Evolutionary conservation across 1,140 invertebrate genomes (phyloP), one percentile per base, ranked within the genome.

Genomic region (Telenomus remus): DNA sequence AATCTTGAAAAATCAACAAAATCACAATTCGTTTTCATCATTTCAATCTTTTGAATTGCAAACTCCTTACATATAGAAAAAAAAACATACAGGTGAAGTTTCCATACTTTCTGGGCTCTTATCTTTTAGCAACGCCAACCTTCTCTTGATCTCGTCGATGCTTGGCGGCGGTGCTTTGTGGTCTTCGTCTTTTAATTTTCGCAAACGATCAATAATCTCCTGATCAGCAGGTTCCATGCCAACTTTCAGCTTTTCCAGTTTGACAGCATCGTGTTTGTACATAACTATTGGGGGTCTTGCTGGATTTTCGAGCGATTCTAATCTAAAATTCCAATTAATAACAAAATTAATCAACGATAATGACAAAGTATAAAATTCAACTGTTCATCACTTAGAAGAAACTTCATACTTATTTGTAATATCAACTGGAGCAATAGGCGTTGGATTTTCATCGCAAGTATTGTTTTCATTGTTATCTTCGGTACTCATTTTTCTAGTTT

Each of bases 221-320:
- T 85, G 85, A 79, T 87, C 86, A 4, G 48, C 81, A 2, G 83
- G 84, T 7, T 87, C 85, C 55, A 88, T 69, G 4, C 83, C 86
- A 16, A 16, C 72, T 68, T 84, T 85, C 10, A 88, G 79, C 50
- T 80, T 81, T 13, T 87, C 85, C 82, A 82, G 86, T 12, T 75
- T 81, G 54, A 54, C 80, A 11, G 51, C 47, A 49, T 73, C 49
- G 11, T 79, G 81, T 44, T 82, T 84, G 12, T 87, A 88, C 63
- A 87, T 85, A 4, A 84, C 80, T 53, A 87, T 87, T 27, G 87
- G 86, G 47, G 85, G 84, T 61, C 83, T 88, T 10, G 76, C 69
- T 34, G 85, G 86, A 80, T 86, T 88, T 66, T 87, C 85, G 35
- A 87, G 73, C 0, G 75, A 82, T 16, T 87, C 82, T 35, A 87